Conservation (phyloP, 1,140 invertebrate genomes). For the Cotesia glomerata region DNA sequence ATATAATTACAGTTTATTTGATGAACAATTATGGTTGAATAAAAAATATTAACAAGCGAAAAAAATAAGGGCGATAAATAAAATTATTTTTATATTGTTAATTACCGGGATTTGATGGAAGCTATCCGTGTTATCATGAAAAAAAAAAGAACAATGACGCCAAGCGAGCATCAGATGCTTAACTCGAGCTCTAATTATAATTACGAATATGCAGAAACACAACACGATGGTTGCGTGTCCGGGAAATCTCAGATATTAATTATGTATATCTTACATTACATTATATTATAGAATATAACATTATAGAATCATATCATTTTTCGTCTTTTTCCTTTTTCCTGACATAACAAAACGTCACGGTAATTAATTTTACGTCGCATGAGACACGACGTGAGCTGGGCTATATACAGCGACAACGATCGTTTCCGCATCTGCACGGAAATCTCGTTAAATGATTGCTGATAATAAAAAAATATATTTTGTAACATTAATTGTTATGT, state of each 20-base stretch:
- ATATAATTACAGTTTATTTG: slow-evolving; percentile 19
- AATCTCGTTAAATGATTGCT: not conserved
- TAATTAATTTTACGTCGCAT: slow-evolving; percentile 44
- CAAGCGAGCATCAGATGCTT: not conserved
- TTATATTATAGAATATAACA: too few species aligned
- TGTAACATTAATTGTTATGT: not conserved
- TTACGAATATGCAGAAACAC: slow-evolving; percentile 26
- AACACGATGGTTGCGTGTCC: slow-evolving; percentile 35
- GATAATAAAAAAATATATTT: not conserved
- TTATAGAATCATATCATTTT: not conserved
- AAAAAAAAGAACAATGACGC: not conserved
- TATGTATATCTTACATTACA: not conserved
- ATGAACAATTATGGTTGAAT: slow-evolving; percentile 1
- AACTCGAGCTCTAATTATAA: slow-evolving; percentile 13
- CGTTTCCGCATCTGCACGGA: slow-evolving; percentile 31
- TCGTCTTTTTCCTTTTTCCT: slow-evolving; percentile 18
- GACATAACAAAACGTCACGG: slow-evolving; percentile 48
- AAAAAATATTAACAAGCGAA: slow-evolving; percentile 4
- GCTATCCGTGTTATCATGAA: too few species aligned
- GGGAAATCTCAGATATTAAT: slow-evolving; percentile 34
- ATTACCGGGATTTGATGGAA: too few species aligned
- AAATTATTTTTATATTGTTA: not conserved
- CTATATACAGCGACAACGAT: slow-evolving; percentile 22
- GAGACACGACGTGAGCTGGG: not conserved
- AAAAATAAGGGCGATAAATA: not conserved